A percentile compares a stretch with the other conserved stretches of the same genome.
These are phyloP conservation scores for Halcyon malimbica DNA, from an alignment of 2,113 vertebrate species.

Conservation along the genomic window DNA sequence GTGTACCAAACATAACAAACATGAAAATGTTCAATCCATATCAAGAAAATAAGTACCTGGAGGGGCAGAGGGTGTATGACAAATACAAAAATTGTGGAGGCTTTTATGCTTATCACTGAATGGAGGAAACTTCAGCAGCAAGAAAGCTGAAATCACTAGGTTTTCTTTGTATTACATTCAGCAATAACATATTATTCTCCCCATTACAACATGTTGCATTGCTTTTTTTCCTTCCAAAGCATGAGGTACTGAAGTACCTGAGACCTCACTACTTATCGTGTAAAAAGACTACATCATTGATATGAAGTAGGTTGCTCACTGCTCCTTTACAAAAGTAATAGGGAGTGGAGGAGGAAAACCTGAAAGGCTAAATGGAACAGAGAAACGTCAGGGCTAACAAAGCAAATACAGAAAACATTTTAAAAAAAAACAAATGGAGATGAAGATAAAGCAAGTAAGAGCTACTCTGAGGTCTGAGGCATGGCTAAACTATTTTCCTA, in stretches of 20 bases:
- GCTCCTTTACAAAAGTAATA: neutral
- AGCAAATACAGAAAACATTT: neutral
- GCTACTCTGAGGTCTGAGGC: neutral
- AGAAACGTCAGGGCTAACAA: neutral
- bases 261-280: neutral
- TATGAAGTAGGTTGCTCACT: neutral
- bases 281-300: neutral
- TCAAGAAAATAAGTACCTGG: neutral
- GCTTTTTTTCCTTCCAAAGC: neutral
- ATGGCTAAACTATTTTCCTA: neutral
- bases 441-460: neutral
- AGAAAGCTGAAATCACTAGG: neutral
- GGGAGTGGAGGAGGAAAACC: neutral
- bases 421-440: neutral
- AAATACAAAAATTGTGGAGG: neutral
- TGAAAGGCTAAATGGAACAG: neutral
- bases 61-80: accelerated
- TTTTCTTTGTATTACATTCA: neutral
- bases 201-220: neutral
- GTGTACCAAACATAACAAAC: neutral
- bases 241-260: neutral
- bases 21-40: neutral
- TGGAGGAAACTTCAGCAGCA: neutral
- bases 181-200: neutral
- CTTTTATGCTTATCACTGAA: neutral